Base-by-base conservation (phyloP, 2,797 vertebrate species). In the Tachyglossus aculeatus region DNA sequence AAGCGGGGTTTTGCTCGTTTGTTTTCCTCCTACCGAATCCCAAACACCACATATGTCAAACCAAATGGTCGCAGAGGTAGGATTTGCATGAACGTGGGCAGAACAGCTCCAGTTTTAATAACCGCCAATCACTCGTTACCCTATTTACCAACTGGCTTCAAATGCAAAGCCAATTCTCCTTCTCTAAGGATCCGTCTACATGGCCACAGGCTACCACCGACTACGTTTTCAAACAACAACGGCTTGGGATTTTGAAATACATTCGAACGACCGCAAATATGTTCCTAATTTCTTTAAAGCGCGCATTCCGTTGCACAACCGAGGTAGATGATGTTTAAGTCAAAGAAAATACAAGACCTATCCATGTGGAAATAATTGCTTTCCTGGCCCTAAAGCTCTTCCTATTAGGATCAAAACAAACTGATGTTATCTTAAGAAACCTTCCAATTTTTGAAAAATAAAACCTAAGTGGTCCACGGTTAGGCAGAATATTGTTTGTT, bases 371-470 rank as follows among this genome's bases (percentile, higher is more conserved):
- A 86, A 71, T 63, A 77, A 86, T 36, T 45, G 50, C 43, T 63
- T 51, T 74, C 57, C 41, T 74, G 24, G 61, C 51, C 47, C 58
- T 74, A 77, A 59, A 54, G 39, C 48, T 75, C 52, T 68, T 81
- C 54, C 44, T 73, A 62, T 62, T 76, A 69, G 25, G 31, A 78
- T 51, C 57, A 80, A 82, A 83, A 74, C 51, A 75, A 81, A 81
- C 9, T 54, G 45, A 72, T 74, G 38, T 58, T 77, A 77, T 67
- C 77, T 76, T 74, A 63, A 83, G 56, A 69, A 50, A 5, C 24
- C 14, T 64, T 77, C 59, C 37, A 68, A 67, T 57, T 75, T 76
- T 60, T 74, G 45, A 83, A 78, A 83, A 83, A 54, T 57, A 82
- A 80, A 83, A 56, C 45, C 66, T 76, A 73, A 71, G 16, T 69